A percentile compares a stretch with the other conserved stretches of the same genome.
Conservation (phyloP, 2,113 vertebrate species). For the Platysteira castanea region DNA sequence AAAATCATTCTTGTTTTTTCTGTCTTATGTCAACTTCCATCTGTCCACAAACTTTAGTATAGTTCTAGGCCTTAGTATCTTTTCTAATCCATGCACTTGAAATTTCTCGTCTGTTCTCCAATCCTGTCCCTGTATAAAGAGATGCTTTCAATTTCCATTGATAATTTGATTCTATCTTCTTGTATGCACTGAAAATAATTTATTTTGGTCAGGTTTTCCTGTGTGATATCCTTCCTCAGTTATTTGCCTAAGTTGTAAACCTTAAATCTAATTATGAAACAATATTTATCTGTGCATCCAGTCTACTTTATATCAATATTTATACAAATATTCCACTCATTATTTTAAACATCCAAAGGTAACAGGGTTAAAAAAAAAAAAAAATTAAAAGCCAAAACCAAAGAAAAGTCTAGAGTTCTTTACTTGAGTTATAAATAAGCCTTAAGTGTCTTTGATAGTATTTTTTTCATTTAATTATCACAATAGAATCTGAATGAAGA, state of each 20-base stretch:
- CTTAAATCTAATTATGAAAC: background rate
- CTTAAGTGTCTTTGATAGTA: background rate
- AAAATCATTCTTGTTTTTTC: background rate
- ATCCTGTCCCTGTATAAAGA: background rate
- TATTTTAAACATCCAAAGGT: background rate
- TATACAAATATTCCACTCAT: background rate
- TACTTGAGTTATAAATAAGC: background rate
- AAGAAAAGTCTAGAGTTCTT: background rate
- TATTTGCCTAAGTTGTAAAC: background rate
- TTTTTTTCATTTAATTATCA: background rate
- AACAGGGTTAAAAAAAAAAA: background rate
- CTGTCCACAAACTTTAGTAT: background rate
- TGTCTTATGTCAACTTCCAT: background rate
- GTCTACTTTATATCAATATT: background rate
- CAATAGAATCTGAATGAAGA: background rate
- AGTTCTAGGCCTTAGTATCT: background rate
- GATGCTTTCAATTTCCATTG: background rate
- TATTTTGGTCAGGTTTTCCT: background rate
- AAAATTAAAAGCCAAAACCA: background rate
- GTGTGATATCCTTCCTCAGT: background rate
- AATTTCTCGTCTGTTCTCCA: background rate
- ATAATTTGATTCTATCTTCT: background rate
- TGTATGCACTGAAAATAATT: background rate
- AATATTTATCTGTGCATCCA: background rate
- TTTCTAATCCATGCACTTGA: background rate